Percentiles rank a stretch among this genome's conserved stretches.
phyloP scores from a whole-genome alignment of 2,888 invertebrate species.

The Idaea biselata region DNA sequence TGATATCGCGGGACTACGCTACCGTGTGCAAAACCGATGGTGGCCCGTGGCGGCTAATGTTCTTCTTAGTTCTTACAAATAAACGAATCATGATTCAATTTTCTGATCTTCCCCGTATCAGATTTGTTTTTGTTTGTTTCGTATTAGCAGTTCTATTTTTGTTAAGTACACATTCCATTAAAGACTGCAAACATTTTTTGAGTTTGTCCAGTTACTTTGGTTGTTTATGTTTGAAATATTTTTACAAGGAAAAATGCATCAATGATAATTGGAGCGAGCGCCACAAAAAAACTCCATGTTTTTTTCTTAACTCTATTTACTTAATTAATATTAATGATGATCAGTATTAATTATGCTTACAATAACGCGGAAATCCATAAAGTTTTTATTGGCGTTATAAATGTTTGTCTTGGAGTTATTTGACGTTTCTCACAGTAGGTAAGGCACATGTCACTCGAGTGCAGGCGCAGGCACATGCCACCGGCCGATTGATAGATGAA shows the following conservation, averaged over 20 bases:
- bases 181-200: neutral
- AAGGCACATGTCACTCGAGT: conserved; percentile 40
- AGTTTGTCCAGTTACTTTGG: neutral
- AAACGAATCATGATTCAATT: conserved; percentile 22
- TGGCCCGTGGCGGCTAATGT: conserved; percentile 28
- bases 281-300: neutral
- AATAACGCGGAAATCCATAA: conserved; percentile 39
- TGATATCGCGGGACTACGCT: conserved; percentile 41
- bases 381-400: conserved; percentile 42
- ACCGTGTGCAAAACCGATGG: conserved; percentile 30
- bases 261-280: too few relatives aligned
- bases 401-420: conserved; percentile 48
- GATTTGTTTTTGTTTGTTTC: neutral
- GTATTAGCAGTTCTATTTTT: neutral
- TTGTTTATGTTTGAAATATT: too few relatives aligned
- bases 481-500: conserved; percentile 54
- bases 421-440: conserved; percentile 43
- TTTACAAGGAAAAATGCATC: too few relatives aligned
- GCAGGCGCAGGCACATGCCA: conserved; percentile 31
- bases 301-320: neutral
- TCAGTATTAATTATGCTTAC: conserved; percentile 28
- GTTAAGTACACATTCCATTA: neutral
- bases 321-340: conserved; percentile 5
- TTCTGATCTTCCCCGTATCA: conserved; percentile 10
- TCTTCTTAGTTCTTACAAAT: conserved; percentile 22